phyloP scores from a whole-genome alignment of 2,888 invertebrate species.

The Aricia artaxerxes region DNA sequence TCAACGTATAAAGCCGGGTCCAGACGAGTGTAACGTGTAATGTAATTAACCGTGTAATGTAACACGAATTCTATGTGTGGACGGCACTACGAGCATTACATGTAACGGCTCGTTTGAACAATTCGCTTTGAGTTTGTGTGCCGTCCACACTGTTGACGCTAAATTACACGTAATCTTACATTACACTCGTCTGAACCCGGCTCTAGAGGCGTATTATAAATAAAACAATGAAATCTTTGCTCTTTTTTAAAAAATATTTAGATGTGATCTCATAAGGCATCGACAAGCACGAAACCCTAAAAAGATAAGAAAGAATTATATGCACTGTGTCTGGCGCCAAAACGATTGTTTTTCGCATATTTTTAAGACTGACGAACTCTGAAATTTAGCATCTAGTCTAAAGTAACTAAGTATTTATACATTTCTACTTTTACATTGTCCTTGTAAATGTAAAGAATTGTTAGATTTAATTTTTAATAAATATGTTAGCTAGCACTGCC shows the following conservation, averaged over 20 bases:
- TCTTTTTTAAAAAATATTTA: not conserved
- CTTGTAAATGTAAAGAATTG: conserved; percentile 37
- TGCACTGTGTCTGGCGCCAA: not conserved
- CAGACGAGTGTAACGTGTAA: no score
- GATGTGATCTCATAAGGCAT: not conserved
- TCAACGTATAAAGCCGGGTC: no score
- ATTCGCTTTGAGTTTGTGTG: no score
- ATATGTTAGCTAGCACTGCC: conserved; percentile 20
- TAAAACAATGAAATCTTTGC: not conserved
- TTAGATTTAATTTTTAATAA: conserved; percentile 37
- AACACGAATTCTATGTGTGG: no score
- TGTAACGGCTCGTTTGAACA: no score
- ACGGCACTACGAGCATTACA: no score
- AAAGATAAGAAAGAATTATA: not conserved
- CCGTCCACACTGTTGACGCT: no score
- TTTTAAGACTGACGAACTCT: conserved; percentile 36
- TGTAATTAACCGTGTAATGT: no score
- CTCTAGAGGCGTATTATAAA: not conserved
- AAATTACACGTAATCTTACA: no score
- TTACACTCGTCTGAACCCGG: no score
- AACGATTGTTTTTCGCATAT: not conserved
- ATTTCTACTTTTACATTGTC: conserved; percentile 39
- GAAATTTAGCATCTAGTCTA: conserved; percentile 45
- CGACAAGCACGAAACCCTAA: not conserved
- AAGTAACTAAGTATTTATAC: conserved; percentile 35